Evolutionary conservation across 2,797 vertebrate genomes (phyloP).

Genomic region (Sciurus carolinensis): DNA sequence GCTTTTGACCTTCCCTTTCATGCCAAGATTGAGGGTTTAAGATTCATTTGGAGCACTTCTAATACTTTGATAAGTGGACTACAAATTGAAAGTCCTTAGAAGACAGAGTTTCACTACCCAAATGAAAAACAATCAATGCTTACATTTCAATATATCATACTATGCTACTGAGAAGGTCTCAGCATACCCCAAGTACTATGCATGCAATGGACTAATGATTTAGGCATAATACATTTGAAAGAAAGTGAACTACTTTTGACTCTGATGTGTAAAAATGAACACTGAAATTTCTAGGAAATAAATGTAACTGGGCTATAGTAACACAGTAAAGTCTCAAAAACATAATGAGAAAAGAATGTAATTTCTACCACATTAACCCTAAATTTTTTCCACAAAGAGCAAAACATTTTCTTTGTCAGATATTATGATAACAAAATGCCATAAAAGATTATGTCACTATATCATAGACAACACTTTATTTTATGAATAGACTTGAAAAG

Average conservation of each 20-base stretch:
- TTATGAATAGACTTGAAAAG: slow-evolving; percentile 53
- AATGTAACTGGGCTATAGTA: background rate
- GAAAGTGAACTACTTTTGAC: slow-evolving; percentile 1
- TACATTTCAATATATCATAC: slow-evolving; percentile 38
- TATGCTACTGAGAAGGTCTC: background rate
- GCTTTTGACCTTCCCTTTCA: slow-evolving; percentile 89
- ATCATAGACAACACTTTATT: slow-evolving; percentile 34
- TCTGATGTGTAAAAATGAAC: slow-evolving; percentile 17
- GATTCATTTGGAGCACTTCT: slow-evolving; percentile 79
- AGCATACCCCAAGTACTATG: background rate
- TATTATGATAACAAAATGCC: slow-evolving; percentile 48
- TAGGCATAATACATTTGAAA: background rate
- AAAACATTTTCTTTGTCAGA: slow-evolving; percentile 57
- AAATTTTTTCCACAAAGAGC: slow-evolving; percentile 33
- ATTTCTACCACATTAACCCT: background rate
- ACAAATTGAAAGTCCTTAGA: slow-evolving; percentile 77
- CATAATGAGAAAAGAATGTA: slow-evolving; percentile 3
- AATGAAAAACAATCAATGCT: slow-evolving; percentile 69
- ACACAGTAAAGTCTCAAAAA: slow-evolving; percentile 20
- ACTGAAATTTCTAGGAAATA: slow-evolving; percentile 27
- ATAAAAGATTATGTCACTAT: slow-evolving; percentile 1
- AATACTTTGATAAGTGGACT: slow-evolving; percentile 69
- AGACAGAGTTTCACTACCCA: slow-evolving; percentile 75
- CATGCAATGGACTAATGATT: slow-evolving; percentile 11
- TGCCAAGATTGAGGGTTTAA: slow-evolving; percentile 84